A percentile compares a stretch with the other conserved stretches of the same genome.
phyloP scores from a whole-genome alignment of 2,797 vertebrate genomes.

The Takifugu ocellatus region DNA sequence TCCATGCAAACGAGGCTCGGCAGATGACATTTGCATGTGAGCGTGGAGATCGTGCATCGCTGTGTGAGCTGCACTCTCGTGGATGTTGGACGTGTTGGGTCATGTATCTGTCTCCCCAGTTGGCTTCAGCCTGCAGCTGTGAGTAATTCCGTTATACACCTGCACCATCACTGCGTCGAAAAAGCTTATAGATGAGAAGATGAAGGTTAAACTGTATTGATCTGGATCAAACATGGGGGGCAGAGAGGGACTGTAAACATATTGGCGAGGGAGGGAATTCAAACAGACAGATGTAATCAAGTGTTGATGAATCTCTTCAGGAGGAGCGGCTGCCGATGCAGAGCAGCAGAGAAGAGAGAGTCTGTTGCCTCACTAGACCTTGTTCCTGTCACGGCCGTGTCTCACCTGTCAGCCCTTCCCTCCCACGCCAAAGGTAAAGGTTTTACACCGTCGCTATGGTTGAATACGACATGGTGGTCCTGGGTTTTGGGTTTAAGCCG shows the following conservation, averaged over 20 bases:
- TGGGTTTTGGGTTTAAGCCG: no score
- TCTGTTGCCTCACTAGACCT: background rate
- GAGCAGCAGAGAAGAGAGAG: background rate
- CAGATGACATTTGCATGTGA: no score
- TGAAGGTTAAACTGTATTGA: conserved; percentile 30
- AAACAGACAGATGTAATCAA: background rate
- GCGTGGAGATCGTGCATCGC: no score
- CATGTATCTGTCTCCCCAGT: background rate
- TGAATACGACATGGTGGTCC: no score
- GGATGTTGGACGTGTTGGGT: no score
- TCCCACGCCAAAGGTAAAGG: no score
- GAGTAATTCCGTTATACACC: conserved; percentile 36
- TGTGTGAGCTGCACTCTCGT: no score
- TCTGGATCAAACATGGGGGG: conserved; percentile 7
- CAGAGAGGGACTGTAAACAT: background rate
- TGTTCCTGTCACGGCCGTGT: background rate
- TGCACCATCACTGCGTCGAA: conserved; percentile 14
- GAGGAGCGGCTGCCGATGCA: background rate
- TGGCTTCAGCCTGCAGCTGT: conserved; percentile 7
- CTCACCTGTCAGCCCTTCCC: background rate
- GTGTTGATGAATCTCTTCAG: background rate
- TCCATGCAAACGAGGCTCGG: no score
- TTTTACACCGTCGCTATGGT: no score
- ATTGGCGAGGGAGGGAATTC: background rate
- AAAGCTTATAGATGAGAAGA: conserved; percentile 30